Evolutionary conservation across 2,888 invertebrate species (phyloP), one percentile per base, ranked within the genome.

Genomic region (Drosophila lutescens): DNA sequence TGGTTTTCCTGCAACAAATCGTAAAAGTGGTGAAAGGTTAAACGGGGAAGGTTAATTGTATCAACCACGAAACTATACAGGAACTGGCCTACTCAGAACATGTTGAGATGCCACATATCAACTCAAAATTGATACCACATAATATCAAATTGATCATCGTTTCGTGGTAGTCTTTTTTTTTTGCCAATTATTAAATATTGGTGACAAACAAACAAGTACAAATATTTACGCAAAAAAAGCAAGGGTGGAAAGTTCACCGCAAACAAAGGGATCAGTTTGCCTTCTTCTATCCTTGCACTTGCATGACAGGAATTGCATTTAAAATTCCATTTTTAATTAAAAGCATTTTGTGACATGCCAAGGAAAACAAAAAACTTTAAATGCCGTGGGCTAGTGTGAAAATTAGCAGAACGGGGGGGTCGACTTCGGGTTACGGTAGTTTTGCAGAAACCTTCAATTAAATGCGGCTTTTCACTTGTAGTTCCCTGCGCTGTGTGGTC

Each of bases 241-340:
- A 26, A 8, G 8, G 4, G 8, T 8, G 13, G 7, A 20, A 43
- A 36, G 60, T 26, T 60, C 30, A 23, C 20, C 15, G 32, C 38
- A 38, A 47, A 17, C 13, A 32, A 23, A 10, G 7, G 12, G 38
- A 59, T 32, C 32, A 47, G 30, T 40, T 38, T 20, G 30, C 44
- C 10, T 5, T 6, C 15, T 6, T 9, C 8, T 43, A 43, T 4
- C 10, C 10, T 7, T 12, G n/a, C 17, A 34, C 4, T 20, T 20
- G 12, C 32, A 34, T 50, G 32, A n/a, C 30, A 30, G 12, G 12
- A 55, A 61, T 32, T 26, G 38, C 56, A 68, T 55, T 43, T 43
- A 44, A 40, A 51, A 36, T 68, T 40, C 32, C 30, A 15, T 17
- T 34, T 50, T 56, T 68, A 68, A 68, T 68, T 68, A 56, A 68